Conservation (phyloP, 1,140 invertebrate genomes). For the Meloidogyne chitwoodi region DNA sequence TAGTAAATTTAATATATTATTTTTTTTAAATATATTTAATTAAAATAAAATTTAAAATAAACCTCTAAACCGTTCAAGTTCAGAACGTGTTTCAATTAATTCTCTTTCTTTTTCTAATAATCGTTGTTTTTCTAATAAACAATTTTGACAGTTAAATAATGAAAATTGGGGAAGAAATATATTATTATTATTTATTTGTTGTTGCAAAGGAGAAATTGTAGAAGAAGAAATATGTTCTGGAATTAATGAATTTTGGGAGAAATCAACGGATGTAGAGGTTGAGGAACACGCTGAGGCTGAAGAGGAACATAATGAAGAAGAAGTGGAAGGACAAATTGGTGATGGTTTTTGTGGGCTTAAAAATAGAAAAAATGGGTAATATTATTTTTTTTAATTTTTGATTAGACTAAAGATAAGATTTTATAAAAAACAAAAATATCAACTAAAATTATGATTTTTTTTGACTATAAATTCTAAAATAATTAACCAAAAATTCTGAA, state of each 20-base stretch:
- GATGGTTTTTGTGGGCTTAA: conserved; percentile 25
- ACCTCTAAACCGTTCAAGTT: conserved; percentile 14
- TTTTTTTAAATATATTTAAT: too few relatives aligned
- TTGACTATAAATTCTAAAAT: not conserved
- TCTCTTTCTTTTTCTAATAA: conserved; percentile 9
- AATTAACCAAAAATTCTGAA: conserved; percentile 9
- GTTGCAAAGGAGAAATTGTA: not conserved
- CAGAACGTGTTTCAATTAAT: conserved; percentile 14
- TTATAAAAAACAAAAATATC: too few relatives aligned
- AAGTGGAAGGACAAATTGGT: not conserved
- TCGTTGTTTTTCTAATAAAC: conserved; percentile 8
- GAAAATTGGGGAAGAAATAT: not conserved
- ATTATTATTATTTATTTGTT: not conserved
- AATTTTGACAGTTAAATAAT: not conserved
- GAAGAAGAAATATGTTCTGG: not conserved
- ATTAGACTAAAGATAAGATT: too few relatives aligned
- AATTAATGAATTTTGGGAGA: not conserved
- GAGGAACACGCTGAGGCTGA: not conserved
- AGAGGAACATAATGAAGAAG: not conserved
- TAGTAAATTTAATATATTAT: not conserved
- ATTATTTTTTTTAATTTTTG: not conserved
- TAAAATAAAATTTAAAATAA: not conserved
- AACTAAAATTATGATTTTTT: too few relatives aligned
- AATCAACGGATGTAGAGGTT: not conserved
- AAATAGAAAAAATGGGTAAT: not conserved